These are phyloP conservation scores for Drosophila orosa DNA, from an alignment of 1,140 invertebrate genomes.

Conservation along the genomic window DNA sequence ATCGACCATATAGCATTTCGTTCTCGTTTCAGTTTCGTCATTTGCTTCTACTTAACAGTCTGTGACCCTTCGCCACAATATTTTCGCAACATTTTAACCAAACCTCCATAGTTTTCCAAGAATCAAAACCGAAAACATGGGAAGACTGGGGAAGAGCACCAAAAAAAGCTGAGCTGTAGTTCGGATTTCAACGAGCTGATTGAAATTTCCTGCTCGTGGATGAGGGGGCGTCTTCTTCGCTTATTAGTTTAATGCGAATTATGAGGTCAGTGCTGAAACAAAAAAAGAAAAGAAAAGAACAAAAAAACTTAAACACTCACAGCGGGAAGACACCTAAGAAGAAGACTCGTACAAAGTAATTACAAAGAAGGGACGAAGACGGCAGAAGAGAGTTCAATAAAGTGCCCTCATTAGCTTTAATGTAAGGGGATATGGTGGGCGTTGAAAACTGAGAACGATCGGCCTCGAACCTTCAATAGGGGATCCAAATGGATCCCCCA, in stretches of 20 bases:
- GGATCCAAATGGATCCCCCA: conserved; percentile 19
- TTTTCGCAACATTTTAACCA: conserved; percentile 47
- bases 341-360: conserved; percentile 9
- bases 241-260: conserved; percentile 65
- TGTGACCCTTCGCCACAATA: conserved; percentile 24
- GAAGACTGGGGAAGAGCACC: conserved; percentile 14
- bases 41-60: conserved; percentile 26
- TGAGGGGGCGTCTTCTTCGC: conserved; percentile 34
- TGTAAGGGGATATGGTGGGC: conserved; percentile 69
- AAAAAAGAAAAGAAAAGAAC: conserved; percentile 5
- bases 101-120: conserved; percentile 19
- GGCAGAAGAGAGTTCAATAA: conserved; percentile 39
- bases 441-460: conserved; percentile 45
- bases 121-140: conserved; percentile 21
- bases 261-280: conserved; percentile 64
- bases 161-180: conserved; percentile 17
- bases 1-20: background rate
- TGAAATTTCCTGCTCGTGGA: conserved; percentile 69
- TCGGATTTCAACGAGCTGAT: conserved; percentile 55
- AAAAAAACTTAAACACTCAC: conserved; percentile 1
- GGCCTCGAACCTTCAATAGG: conserved; percentile 19
- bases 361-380: conserved; percentile 4
- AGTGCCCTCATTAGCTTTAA: conserved; percentile 63
- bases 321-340: conserved; percentile 28
- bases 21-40: conserved; percentile 26